Percentiles rank a stretch among this genome's conserved stretches.
Evolutionary conservation across 2,113 vertebrate species (phyloP).

Genomic region (human (Homo sapiens)): DNA sequence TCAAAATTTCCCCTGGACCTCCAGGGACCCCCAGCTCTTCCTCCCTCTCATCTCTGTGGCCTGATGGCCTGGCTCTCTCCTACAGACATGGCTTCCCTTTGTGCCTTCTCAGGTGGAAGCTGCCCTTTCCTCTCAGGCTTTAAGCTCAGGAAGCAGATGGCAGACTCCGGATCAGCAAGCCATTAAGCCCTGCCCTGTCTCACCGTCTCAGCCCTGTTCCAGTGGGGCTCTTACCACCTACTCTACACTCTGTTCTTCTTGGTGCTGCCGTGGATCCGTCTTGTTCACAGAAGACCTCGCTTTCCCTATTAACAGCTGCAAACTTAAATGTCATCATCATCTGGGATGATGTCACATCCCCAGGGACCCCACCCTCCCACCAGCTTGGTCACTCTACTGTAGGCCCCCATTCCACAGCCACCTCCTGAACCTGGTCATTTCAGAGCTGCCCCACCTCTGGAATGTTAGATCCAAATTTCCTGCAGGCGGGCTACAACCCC

Average conservation of each 20-base stretch:
- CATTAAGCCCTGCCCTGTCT: neutral
- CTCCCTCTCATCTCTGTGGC: rapidly evolving
- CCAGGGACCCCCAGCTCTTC: neutral
- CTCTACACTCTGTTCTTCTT: neutral
- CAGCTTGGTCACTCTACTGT: neutral
- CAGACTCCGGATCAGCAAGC: neutral
- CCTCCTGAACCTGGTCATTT: neutral
- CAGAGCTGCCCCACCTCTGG: neutral
- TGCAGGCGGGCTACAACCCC: neutral
- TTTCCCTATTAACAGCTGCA: neutral
- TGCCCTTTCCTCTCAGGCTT: neutral
- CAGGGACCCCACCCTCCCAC: neutral
- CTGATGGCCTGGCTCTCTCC: neutral
- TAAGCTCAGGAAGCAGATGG: neutral
- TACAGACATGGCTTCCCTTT: neutral
- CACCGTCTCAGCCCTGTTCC: neutral
- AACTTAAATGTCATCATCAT: neutral
- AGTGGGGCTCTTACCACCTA: neutral
- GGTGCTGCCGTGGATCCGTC: rapidly evolving
- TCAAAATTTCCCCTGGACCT: neutral
- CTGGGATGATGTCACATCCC: neutral
- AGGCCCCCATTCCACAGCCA: neutral
- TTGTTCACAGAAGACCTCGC: neutral
- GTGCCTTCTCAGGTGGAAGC: neutral
- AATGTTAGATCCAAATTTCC: neutral